These are phyloP conservation scores for Agrochola circellaris DNA, from an alignment of 2,888 invertebrate species.

Conservation along the genomic window DNA sequence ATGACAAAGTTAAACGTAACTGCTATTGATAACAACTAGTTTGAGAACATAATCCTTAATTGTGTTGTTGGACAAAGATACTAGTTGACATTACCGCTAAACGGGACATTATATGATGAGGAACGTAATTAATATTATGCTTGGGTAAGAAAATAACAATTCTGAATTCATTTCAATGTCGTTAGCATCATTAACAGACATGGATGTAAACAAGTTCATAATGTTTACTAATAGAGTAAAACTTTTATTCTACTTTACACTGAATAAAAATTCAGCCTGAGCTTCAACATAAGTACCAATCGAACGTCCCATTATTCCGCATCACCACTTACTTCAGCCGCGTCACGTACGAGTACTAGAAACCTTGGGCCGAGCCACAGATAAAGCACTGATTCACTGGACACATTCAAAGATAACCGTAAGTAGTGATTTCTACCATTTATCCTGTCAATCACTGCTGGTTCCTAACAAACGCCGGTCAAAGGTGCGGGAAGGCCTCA, in stretches of 20 bases:
- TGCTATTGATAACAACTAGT: slow-evolving; percentile 58
- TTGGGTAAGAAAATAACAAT: slow-evolving; percentile 22
- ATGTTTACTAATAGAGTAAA: not conserved
- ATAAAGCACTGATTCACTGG: slow-evolving; percentile 62
- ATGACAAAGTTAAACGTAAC: slow-evolving; percentile 61
- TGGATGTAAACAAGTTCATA: not conserved
- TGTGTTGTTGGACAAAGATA: slow-evolving; percentile 58
- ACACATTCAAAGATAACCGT: slow-evolving; percentile 64
- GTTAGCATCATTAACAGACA: slow-evolving; percentile 16
- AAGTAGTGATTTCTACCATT: slow-evolving; percentile 66
- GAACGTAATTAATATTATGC: slow-evolving; percentile 27
- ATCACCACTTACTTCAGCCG: slow-evolving; percentile 31
- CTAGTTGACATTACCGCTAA: slow-evolving; percentile 44
- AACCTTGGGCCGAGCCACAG: slow-evolving; percentile 48
- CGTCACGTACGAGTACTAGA: slow-evolving; percentile 55
- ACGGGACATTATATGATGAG: slow-evolving; percentile 28
- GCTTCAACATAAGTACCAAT: not conserved
- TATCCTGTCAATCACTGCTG: slow-evolving; percentile 67
- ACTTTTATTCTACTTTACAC: not conserved
- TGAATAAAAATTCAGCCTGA: slow-evolving; percentile 19
- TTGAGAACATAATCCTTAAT: slow-evolving; percentile 52
- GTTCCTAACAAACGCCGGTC: slow-evolving; percentile 70
- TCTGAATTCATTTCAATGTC: slow-evolving; percentile 23
- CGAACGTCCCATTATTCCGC: slow-evolving; percentile 29
- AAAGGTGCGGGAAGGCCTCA: slow-evolving; percentile 76